Conservation (phyloP, 2,113 vertebrate genomes). For the Oplegnathus fasciatus region DNA sequence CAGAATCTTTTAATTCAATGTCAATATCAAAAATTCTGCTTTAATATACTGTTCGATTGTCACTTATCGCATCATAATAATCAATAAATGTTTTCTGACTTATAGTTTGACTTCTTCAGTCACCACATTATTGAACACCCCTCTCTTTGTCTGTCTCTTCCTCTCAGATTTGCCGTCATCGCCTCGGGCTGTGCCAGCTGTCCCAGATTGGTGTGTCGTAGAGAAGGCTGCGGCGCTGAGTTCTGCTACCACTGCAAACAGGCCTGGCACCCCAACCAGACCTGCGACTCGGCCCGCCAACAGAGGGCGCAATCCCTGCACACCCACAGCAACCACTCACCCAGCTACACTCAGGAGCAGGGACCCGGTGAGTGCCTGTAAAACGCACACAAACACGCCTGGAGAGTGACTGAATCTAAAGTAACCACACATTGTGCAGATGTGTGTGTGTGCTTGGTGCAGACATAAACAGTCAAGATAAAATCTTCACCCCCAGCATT, state of each 20-base stretch:
- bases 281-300: slow-evolving; percentile 97
- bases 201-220: slow-evolving; percentile 94
- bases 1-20: not conserved
- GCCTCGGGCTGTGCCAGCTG: slow-evolving; percentile 99
- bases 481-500: slow-evolving; percentile 5
- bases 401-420: not conserved
- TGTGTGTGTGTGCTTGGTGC: not conserved
- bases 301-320: slow-evolving; percentile 94
- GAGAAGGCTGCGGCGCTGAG: slow-evolving; percentile 96
- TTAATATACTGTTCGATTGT: not conserved
- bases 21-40: not conserved
- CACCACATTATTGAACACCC: not conserved
- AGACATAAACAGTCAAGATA: slow-evolving; percentile 24
- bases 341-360: slow-evolving; percentile 95
- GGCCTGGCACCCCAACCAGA: slow-evolving; percentile 99
- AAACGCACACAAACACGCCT: not conserved
- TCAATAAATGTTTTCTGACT: not conserved
- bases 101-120: not conserved
- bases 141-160: not conserved
- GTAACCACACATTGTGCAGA: not conserved
- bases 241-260: slow-evolving; percentile 99
- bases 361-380: slow-evolving; percentile 88
- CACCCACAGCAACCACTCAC: slow-evolving; percentile 94
- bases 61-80: too few species aligned
- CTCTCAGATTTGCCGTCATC: slow-evolving; percentile 93